Evolutionary conservation across 2,797 vertebrate genomes (phyloP).

Genomic region (Anabacerthia variegaticeps): DNA sequence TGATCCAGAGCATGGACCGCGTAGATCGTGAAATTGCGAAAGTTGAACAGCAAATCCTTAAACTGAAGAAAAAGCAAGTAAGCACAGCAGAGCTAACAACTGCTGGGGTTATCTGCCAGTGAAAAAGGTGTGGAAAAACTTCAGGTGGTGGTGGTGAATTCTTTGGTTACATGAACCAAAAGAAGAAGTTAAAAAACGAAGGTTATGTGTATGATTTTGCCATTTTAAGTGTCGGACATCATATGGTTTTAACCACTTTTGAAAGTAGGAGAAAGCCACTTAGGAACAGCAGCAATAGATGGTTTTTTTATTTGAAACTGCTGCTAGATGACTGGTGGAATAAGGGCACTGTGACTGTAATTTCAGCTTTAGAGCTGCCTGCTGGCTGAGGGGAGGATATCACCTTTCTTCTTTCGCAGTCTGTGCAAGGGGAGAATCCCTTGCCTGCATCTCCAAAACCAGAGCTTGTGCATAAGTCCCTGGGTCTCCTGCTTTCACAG

Average conservation of each 20-base stretch:
- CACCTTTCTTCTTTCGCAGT: background rate
- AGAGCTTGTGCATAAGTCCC: background rate
- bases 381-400: background rate
- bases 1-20: conserved; percentile 99
- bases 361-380: conserved; percentile 20
- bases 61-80: conserved; percentile 99
- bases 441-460: background rate
- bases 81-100: background rate
- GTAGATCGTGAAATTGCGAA: conserved; percentile 98
- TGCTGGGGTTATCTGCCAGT: background rate
- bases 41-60: conserved; percentile 98
- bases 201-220: background rate
- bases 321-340: background rate
- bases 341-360: conserved; percentile 17
- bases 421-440: background rate
- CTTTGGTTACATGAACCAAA: background rate
- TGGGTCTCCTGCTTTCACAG: background rate
- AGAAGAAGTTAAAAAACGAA: background rate
- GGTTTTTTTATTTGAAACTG: background rate
- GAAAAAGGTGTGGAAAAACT: background rate
- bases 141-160: background rate
- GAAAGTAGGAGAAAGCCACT: background rate
- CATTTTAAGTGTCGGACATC: background rate
- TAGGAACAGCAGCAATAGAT: background rate
- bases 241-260: background rate